Percentiles rank a stretch among this genome's conserved stretches.
These are phyloP conservation scores for Sinella curviseta DNA, from an alignment of 1,140 invertebrate genomes.

Conservation along the genomic window DNA sequence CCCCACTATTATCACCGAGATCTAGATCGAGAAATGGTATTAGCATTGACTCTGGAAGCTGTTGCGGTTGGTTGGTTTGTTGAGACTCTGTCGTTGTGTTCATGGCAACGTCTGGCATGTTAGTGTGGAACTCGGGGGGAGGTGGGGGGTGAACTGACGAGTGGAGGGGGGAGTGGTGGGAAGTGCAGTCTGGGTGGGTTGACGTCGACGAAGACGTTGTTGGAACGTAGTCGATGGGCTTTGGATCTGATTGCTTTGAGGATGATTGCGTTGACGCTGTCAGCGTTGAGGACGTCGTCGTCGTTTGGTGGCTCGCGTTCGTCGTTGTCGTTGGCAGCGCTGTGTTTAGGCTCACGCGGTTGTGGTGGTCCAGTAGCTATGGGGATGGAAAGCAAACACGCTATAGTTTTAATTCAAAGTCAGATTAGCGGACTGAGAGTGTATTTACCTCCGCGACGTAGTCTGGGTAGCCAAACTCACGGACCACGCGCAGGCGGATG, in stretches of 20 bases:
- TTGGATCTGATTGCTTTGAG: no score
- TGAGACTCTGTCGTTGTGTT: background rate
- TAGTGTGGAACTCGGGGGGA: conserved; percentile 8
- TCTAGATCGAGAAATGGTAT: conserved; percentile 4
- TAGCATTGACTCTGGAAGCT: background rate
- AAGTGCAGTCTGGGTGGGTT: no score
- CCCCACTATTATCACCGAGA: background rate
- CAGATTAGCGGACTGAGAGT: background rate
- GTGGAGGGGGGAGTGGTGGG: no score
- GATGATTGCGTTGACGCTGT: background rate
- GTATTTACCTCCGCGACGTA: conserved; percentile 73
- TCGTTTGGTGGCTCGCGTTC: background rate
- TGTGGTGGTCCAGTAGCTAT: conserved; percentile 5
- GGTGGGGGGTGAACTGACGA: background rate
- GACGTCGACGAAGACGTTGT: no score
- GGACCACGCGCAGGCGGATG: conserved; percentile 81
- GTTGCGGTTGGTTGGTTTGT: background rate
- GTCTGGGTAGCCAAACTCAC: conserved; percentile 92
- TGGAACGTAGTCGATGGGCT: no score
- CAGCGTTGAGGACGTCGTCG: background rate
- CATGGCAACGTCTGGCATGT: conserved; percentile 2
- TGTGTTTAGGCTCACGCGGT: background rate
- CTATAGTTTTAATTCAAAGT: background rate
- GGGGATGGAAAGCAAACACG: background rate
- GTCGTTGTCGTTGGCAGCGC: background rate